Conservation (phyloP, 1,140 invertebrate species). For the Leptoteleia sp. region DNA sequence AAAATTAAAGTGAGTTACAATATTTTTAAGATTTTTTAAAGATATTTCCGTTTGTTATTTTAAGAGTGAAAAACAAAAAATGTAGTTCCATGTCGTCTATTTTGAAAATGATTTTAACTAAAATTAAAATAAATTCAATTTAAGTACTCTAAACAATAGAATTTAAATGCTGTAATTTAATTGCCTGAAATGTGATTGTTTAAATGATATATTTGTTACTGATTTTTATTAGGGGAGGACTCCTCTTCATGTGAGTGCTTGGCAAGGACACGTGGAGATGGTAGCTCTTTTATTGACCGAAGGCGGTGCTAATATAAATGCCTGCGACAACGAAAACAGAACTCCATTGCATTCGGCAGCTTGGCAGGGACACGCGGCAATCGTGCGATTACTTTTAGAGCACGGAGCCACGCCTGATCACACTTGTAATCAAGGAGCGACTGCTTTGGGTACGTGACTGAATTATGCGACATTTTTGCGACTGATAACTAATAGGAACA, state of each 20-base stretch:
- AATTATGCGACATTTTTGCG: conserved; percentile 37
- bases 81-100: no score
- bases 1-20: no score
- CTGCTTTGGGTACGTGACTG: conserved; percentile 86
- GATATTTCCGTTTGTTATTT: no score
- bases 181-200: no score
- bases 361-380: conserved; percentile 94
- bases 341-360: conserved; percentile 96
- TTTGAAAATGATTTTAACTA: no score
- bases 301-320: conserved; percentile 91
- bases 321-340: conserved; percentile 92
- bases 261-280: conserved; percentile 96
- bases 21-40: no score
- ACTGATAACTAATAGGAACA: conserved; percentile 22
- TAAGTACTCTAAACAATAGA: no score
- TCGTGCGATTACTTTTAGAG: conserved; percentile 90
- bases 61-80: no score
- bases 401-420: conserved; percentile 91
- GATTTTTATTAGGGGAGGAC: conserved; percentile 92
- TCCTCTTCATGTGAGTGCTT: conserved; percentile 94
- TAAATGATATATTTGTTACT: no score
- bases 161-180: no score
- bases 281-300: conserved; percentile 90
- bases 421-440: conserved; percentile 96
- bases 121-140: no score